Conservation (phyloP, 2,888 invertebrate species). For the Ctenicera cuprea region DNA sequence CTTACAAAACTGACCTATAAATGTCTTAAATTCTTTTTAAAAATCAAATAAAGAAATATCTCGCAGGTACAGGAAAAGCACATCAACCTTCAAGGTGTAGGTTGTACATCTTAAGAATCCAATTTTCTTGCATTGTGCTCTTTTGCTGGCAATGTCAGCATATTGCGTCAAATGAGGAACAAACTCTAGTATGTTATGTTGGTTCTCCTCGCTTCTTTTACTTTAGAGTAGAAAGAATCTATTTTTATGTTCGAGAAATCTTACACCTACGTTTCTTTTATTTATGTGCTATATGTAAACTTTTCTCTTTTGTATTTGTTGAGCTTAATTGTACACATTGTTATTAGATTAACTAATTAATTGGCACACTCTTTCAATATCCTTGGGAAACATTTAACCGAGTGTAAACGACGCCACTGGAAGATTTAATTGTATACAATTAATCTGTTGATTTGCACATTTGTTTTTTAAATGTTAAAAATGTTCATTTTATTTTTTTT, state of each 20-base stretch:
- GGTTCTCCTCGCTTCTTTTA: neutral
- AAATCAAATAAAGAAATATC: neutral
- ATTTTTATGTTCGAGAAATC: too few relatives aligned
- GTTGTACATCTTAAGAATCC: constrained; percentile 18
- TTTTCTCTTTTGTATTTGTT: too few relatives aligned
- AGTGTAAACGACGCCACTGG: too few relatives aligned
- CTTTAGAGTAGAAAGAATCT: neutral
- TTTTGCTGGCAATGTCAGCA: constrained; percentile 7
- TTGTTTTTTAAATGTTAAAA: too few relatives aligned
- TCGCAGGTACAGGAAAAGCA: neutral
- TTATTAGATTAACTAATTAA: too few relatives aligned
- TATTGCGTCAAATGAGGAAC: constrained; percentile 6
- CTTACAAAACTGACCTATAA: neutral
- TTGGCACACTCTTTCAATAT: too few relatives aligned
- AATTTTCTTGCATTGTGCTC: constrained; percentile 26
- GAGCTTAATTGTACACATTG: too few relatives aligned
- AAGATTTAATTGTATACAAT: too few relatives aligned
- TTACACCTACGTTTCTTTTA: neutral
- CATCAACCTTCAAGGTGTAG: constrained; percentile 9
- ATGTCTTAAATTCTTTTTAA: neutral
- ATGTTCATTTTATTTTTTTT: too few relatives aligned
- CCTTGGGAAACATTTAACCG: too few relatives aligned
- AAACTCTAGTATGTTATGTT: constrained; percentile 1
- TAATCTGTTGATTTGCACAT: too few relatives aligned
- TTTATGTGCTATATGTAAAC: too few relatives aligned